phyloP scores from a whole-genome alignment of 2,888 invertebrate species.

The Ophion ellenae region DNA sequence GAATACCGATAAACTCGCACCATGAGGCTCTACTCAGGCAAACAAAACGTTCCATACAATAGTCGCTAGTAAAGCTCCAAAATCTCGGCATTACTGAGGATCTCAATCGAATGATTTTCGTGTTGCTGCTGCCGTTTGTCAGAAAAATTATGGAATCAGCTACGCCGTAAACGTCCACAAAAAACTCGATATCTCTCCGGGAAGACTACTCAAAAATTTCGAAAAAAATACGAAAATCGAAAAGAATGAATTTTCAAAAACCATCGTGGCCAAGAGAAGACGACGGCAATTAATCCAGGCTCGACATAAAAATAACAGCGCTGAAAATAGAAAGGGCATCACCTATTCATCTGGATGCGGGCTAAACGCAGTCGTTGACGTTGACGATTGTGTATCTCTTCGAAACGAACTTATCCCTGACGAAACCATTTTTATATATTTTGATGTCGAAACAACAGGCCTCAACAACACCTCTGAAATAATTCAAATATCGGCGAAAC shows the following conservation, averaged over 20 bases:
- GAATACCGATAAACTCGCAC: constrained; percentile 52
- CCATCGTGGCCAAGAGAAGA: constrained; percentile 11
- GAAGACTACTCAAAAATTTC: constrained; percentile 24
- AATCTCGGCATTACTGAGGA: constrained; percentile 53
- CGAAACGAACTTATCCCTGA: background rate
- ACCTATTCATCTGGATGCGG: constrained; percentile 46
- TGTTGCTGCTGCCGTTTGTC: constrained; percentile 55
- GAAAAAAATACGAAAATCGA: constrained; percentile 27
- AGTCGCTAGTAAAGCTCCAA: constrained; percentile 48
- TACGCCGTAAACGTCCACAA: constrained; percentile 30
- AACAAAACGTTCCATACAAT: constrained; percentile 57
- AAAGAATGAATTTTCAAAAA: constrained; percentile 2
- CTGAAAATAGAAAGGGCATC: constrained; percentile 41
- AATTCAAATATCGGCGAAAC: constrained; percentile 39
- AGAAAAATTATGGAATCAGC: constrained; percentile 48
- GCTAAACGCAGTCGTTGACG: constrained; percentile 18
- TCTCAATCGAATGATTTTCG: constrained; percentile 54
- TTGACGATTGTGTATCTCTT: constrained; percentile 4
- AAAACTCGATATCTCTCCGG: constrained; percentile 35
- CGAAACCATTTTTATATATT: constrained; percentile 12
- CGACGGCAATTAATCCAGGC: constrained; percentile 8
- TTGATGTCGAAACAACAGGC: constrained; percentile 44
- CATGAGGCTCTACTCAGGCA: constrained; percentile 59
- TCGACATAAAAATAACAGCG: constrained; percentile 19
- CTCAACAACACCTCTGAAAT: constrained; percentile 32